Conservation (phyloP, 1,140 invertebrate genomes). For the Chionoecetes opilio region DNA sequence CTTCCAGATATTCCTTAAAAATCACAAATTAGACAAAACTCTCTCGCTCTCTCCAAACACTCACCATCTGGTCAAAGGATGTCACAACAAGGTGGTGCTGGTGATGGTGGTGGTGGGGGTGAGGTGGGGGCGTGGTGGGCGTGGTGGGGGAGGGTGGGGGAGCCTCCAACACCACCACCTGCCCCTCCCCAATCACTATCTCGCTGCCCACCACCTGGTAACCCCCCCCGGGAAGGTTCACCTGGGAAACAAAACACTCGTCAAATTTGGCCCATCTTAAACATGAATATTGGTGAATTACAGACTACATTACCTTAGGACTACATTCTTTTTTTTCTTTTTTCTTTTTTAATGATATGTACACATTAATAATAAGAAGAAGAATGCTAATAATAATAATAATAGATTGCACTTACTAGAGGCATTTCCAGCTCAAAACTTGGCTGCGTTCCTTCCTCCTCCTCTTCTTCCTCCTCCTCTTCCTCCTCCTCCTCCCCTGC, state of each 20-base stretch:
- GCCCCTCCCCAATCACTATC: slow-evolving; percentile 64
- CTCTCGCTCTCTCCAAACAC: background rate
- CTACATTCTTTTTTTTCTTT: too few relatives aligned
- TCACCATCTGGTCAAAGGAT: slow-evolving; percentile 59
- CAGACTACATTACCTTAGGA: too few relatives aligned
- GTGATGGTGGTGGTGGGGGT: slow-evolving; percentile 37
- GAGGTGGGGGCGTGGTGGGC: slow-evolving; percentile 43
- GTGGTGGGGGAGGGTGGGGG: background rate
- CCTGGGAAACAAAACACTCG: slow-evolving; percentile 38
- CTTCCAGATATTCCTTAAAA: too few relatives aligned
- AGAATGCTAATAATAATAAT: too few relatives aligned
- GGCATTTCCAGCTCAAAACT: slow-evolving; percentile 61
- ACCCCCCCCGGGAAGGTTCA: slow-evolving; percentile 64
- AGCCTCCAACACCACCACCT: slow-evolving; percentile 59
- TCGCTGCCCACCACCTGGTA: slow-evolving; percentile 75
- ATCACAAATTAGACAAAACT: too few relatives aligned
- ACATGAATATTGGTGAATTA: too few relatives aligned
- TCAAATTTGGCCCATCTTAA: too few relatives aligned
- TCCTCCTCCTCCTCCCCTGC: background rate
- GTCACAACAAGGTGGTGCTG: slow-evolving; percentile 66
- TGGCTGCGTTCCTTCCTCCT: background rate
- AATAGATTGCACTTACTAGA: background rate
- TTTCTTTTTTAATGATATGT: too few relatives aligned
- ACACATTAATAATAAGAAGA: too few relatives aligned
- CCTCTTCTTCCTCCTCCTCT: background rate